Conservation (phyloP, 2,113 vertebrate genomes). For the Gorsachius goisagi region DNA sequence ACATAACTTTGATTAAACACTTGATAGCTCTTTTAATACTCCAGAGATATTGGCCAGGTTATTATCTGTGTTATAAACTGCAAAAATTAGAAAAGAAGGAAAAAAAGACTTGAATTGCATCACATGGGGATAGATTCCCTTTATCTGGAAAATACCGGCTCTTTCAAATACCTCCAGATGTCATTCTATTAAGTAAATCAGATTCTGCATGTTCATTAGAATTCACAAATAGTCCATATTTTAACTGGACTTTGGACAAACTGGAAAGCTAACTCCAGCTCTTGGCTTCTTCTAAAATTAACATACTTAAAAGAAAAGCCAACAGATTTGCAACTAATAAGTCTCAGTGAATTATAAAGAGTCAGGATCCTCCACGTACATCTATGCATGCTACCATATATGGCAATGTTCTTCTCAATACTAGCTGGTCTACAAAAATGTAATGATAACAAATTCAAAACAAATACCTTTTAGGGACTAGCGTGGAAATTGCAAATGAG, state of each 20-base stretch:
- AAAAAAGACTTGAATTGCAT: neutral
- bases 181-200: neutral
- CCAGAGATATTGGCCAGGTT: neutral
- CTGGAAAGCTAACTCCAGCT: neutral
- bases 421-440: conserved; percentile 81
- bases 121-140: neutral
- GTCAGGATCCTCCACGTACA: conserved; percentile 17
- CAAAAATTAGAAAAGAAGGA: neutral
- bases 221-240: neutral
- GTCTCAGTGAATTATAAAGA: conserved; percentile 11
- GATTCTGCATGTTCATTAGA: neutral
- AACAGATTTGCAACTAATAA: conserved; percentile 17
- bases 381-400: conserved; percentile 84
- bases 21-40: neutral
- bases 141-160: neutral
- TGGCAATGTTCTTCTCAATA: conserved; percentile 86
- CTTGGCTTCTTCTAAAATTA: conserved; percentile 7
- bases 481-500: conserved; percentile 74
- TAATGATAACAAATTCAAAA: conserved; percentile 90
- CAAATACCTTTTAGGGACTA: conserved; percentile 98
- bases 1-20: neutral
- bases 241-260: neutral
- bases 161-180: neutral
- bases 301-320: conserved; percentile 3
- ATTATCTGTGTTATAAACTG: neutral